Evolutionary conservation across 2,797 vertebrate species (phyloP), one percentile per base, ranked within the genome.

Genomic region (Manis pentadactyla): DNA sequence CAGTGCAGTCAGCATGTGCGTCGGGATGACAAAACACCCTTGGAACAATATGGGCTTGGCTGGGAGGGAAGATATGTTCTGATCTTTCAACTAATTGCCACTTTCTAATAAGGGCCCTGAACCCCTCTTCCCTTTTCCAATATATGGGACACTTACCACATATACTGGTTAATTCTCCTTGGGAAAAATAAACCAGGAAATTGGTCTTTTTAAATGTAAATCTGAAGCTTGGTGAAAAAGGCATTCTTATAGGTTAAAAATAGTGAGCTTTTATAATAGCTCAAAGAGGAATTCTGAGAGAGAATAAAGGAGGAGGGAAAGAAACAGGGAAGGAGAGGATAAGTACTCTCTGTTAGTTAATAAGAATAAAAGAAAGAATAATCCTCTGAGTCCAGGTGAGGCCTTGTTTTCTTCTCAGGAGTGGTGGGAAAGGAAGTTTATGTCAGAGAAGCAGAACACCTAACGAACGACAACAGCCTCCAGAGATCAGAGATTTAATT

Each of bases 201-300:
- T 25, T 55, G 27, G 12, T 85, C 71, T 87, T 94, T 53, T 81
- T 46, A 79, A 85, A 88, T 90, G 39, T 69, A 94, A 97, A 77
- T 73, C 29, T 90, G 75, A 87, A 85, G 71, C 61, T 91, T 75
- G 85, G 74, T 49, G 27, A 96, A 90, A 37, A 91, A 94, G 81
- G 5, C n/a, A 85, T 91, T 93, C 39, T 96, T 82, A 81, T 77
- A 96, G 37, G 12, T 91, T 97, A 95, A 93, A 95, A 93, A 81
- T 21, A 96, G 86, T 29, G 37, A 92, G 68, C 53, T 57, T 89
- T 90, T 59, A 83, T 55, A 57, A 90, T 37, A n/a, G 55, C 73
- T 37, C 51, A 87, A 82, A 92, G 71, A 64, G 74, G 51, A 95
- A 94, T 66, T 93, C 14, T 79, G 39, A 95, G 46, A 78, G 11